Percentiles rank a stretch among this genome's conserved stretches.
Conservation (phyloP, 2,888 invertebrate species). For the Sphecodes monilicornis region DNA sequence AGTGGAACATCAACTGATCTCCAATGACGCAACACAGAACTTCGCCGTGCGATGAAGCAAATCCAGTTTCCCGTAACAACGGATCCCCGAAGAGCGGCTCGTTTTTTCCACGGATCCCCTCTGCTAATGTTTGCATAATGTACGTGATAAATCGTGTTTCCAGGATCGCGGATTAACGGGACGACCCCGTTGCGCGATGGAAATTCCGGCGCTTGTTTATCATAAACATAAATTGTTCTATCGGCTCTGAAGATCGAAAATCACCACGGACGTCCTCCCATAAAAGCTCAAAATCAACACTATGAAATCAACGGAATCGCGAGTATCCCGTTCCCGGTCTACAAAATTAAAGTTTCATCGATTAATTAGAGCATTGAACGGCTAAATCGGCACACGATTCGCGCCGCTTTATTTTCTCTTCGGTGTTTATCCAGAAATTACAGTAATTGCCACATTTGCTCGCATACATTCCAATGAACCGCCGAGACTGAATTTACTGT, state of each 20-base stretch:
- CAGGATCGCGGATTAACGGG: slow-evolving; percentile 74
- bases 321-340: not conserved
- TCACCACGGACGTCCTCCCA: slow-evolving; percentile 21
- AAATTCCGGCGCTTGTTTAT: slow-evolving; percentile 58
- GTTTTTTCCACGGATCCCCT: slow-evolving; percentile 11
- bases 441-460: not conserved
- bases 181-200: slow-evolving; percentile 62
- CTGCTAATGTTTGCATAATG: slow-evolving; percentile 64
- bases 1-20: slow-evolving; percentile 39
- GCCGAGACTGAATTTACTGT: not conserved
- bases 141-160: slow-evolving; percentile 61
- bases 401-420: not conserved
- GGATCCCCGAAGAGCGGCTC: not conserved
- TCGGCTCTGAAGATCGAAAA: slow-evolving; percentile 55
- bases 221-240: slow-evolving; percentile 38
- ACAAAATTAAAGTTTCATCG: not conserved
- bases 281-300: not conserved
- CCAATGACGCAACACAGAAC: not conserved
- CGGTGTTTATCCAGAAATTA: not conserved
- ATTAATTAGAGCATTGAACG: not conserved
- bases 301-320: not conserved
- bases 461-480: not conserved
- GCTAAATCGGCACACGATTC: not conserved
- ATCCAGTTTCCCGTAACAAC: slow-evolving; percentile 16
- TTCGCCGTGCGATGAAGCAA: slow-evolving; percentile 22